Conservation (phyloP, 1,140 invertebrate species). For the Drosophila watanabei region DNA sequence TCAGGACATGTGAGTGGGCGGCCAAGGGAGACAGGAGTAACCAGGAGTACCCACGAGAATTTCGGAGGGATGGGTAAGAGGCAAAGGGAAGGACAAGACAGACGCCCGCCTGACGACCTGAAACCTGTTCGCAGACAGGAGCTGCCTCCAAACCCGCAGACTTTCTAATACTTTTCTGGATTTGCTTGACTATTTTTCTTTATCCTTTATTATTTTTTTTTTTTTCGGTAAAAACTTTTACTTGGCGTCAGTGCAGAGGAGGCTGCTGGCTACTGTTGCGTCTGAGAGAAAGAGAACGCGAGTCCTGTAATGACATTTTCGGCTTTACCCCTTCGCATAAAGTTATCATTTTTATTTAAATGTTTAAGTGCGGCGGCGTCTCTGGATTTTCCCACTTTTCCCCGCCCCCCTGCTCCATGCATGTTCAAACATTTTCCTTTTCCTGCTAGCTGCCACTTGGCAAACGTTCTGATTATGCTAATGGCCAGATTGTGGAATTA, state of each 20-base stretch:
- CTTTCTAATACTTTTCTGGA: constrained; percentile 68
- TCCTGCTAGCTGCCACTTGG: constrained; percentile 32
- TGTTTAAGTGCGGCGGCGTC: constrained; percentile 66
- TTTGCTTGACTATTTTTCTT: constrained; percentile 47
- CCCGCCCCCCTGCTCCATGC: background rate
- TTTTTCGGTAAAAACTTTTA: constrained; percentile 67
- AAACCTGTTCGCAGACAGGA: constrained; percentile 76
- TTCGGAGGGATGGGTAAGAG: background rate
- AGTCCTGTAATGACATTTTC: constrained; percentile 79
- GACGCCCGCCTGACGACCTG: constrained; percentile 62
- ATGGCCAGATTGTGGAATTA: constrained; percentile 61
- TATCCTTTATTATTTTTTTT: constrained; percentile 11
- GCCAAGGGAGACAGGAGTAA: background rate
- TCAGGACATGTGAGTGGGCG: constrained; percentile 63
- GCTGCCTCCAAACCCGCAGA: constrained; percentile 31
- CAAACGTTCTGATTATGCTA: constrained; percentile 77
- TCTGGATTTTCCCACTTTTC: background rate
- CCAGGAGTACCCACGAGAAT: background rate
- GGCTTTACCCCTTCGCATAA: constrained; percentile 77
- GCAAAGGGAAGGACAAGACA: constrained; percentile 26
- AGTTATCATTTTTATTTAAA: constrained; percentile 85
- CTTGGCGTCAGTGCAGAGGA: constrained; percentile 69
- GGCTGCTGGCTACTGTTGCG: constrained; percentile 54
- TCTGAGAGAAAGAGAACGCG: constrained; percentile 34
- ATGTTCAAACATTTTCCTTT: constrained; percentile 55